Evolutionary conservation across 2,113 vertebrate species (phyloP), one percentile per base, ranked within the genome.

Genomic region (Monarcha castaneiventris): DNA sequence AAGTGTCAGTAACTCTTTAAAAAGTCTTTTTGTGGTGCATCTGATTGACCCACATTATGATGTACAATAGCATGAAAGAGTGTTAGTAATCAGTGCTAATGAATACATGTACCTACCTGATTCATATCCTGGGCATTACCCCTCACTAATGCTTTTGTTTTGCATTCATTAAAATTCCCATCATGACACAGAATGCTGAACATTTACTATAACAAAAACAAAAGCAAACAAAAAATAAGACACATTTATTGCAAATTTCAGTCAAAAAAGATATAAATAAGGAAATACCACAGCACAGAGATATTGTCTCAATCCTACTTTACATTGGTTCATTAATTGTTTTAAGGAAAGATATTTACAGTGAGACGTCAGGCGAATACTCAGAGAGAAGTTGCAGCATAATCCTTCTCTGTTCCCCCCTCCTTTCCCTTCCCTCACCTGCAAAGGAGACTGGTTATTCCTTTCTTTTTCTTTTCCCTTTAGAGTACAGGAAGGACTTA

Each of bases 121-220:
- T 98, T 98, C 96, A 97, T 95, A 96, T 88, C 82, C 84, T 91
- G 92, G 79, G 84, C 88, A 95, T 97, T 94, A 83, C 87, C 88
- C 95, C 86, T 97, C 85, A 93, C 91, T 76, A 96, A 91, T 90
- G 95, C 95, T 97, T 98, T 98, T 98, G 97, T 98, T 95, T 97
- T 83, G 81, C 22, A 44, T 95, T 98, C 97, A 98, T 98, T 98
- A 97, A 98, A 97, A 98, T 98, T 98, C 97, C 82, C 95, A 97
- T 97, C 97, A 98, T 97, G 96, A 89, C 89, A 97, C 90, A 98
- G 98, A 98, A 98, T 95, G 96, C 97, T 97, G 95, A 97, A 97
- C 96, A 97, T 97, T 93, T 97, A 97, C 95, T 97, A 96, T 96
- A 97, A 96, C 63, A 97, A 97, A 98, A 98, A 97, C 96, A 97